These are phyloP conservation scores for Drosophila pandora DNA, from an alignment of 1,140 invertebrate species.

Conservation along the genomic window DNA sequence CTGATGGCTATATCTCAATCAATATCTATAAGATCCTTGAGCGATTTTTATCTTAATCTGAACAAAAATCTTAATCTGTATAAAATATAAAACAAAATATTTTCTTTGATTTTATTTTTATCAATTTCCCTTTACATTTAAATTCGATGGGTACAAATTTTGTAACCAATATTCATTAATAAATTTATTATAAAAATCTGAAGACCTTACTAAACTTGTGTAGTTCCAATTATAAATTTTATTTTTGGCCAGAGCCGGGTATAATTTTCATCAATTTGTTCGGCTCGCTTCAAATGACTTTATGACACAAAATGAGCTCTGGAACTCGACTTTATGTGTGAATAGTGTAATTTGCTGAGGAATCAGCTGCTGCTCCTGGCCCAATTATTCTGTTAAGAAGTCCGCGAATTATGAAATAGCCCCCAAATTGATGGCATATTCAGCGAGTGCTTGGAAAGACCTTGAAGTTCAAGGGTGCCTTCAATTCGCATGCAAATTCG, in stretches of 20 bases:
- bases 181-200: no score
- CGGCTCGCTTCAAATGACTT: slow-evolving; percentile 29
- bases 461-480: slow-evolving; percentile 48
- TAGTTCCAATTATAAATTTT: neutral
- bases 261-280: slow-evolving; percentile 45
- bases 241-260: slow-evolving; percentile 24
- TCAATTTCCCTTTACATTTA: no score
- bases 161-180: no score
- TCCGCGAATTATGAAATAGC: slow-evolving; percentile 35
- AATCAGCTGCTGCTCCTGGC: slow-evolving; percentile 40
- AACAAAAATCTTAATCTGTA: no score
- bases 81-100: no score
- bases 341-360: slow-evolving; percentile 12
- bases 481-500: slow-evolving; percentile 47
- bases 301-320: slow-evolving; percentile 37
- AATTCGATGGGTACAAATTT: no score
- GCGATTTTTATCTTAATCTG: no score
- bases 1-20: no score
- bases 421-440: slow-evolving; percentile 32
- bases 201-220: no score
- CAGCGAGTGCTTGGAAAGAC: slow-evolving; percentile 15
- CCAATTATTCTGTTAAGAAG: slow-evolving; percentile 47
- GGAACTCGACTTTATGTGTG: slow-evolving; percentile 6
- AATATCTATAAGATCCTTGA: no score
- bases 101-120: no score